A percentile compares a stretch with the other conserved stretches of the same genome.
phyloP scores from a whole-genome alignment of 2,888 invertebrate genomes.

The Tetramorium bicarinatum region DNA sequence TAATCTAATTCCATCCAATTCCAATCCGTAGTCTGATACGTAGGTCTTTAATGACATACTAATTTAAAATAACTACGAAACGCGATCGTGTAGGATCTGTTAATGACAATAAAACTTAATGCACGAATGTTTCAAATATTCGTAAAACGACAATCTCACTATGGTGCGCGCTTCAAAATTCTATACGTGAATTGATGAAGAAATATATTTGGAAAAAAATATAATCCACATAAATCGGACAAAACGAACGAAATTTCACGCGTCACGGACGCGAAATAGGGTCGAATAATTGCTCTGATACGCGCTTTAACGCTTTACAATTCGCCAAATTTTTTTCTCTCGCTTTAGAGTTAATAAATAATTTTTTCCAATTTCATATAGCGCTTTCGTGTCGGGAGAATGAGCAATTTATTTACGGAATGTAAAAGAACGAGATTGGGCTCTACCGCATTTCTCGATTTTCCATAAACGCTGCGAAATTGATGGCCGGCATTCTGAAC shows the following conservation, averaged over 20 bases:
- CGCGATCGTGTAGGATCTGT: background rate
- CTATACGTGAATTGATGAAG: background rate
- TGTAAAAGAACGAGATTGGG: background rate
- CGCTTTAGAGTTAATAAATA: background rate
- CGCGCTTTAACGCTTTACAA: background rate
- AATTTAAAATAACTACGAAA: background rate
- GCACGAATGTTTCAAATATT: background rate
- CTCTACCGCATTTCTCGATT: background rate
- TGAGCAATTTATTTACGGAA: constrained; percentile 13
- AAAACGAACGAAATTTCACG: background rate
- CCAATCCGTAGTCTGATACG: no score
- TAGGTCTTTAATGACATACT: no score
- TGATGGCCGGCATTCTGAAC: constrained; percentile 7
- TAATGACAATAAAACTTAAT: background rate
- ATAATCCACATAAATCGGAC: background rate
- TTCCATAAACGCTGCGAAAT: constrained; percentile 10
- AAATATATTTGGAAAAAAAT: background rate
- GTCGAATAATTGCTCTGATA: background rate
- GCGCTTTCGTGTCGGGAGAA: background rate
- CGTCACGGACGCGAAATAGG: background rate
- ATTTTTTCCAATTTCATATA: background rate
- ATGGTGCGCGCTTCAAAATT: background rate
- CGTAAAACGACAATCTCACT: background rate
- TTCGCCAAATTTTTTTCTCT: background rate
- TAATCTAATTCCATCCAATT: no score